phyloP scores from a whole-genome alignment of 2,113 vertebrate species.

The Misgurnus anguillicaudatus region DNA sequence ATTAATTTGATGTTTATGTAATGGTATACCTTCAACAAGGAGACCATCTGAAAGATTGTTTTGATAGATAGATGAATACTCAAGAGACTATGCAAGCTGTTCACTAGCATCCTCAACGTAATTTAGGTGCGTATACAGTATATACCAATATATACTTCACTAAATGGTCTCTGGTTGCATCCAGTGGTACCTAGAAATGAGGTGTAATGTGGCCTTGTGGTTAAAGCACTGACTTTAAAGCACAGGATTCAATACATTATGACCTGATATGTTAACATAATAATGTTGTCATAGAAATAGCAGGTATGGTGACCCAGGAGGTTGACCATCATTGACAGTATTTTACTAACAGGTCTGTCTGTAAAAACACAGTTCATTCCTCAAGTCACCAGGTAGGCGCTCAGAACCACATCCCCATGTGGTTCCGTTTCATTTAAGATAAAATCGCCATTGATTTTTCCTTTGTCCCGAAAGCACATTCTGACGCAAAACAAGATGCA shows the following conservation, averaged over 20 bases:
- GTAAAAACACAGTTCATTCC: not conserved
- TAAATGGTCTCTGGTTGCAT: too few species aligned
- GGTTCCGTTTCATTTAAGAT: constrained; percentile 1
- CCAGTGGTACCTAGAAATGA: too few species aligned
- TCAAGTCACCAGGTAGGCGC: not conserved
- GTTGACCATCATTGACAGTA: not conserved
- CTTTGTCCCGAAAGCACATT: not conserved
- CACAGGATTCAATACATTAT: too few species aligned
- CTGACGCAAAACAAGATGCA: constrained; percentile 16
- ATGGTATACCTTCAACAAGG: not conserved
- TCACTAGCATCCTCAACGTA: not conserved
- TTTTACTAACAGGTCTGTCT: not conserved
- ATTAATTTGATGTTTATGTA: not conserved
- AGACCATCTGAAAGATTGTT: not conserved
- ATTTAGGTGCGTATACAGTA: too few species aligned
- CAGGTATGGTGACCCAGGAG: not conserved
- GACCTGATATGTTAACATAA: too few species aligned
- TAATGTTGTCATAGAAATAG: not conserved
- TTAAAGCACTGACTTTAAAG: too few species aligned
- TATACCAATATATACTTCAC: not conserved
- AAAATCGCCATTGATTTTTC: constrained; percentile 15
- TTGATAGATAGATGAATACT: not conserved
- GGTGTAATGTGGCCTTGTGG: too few species aligned
- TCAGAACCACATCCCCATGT: not conserved
- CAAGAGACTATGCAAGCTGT: not conserved